Percentiles rank a stretch among this genome's conserved stretches.
These are phyloP conservation scores for Anisognathus igniventris DNA, from an alignment of 2,797 vertebrate species.

Conservation along the genomic window DNA sequence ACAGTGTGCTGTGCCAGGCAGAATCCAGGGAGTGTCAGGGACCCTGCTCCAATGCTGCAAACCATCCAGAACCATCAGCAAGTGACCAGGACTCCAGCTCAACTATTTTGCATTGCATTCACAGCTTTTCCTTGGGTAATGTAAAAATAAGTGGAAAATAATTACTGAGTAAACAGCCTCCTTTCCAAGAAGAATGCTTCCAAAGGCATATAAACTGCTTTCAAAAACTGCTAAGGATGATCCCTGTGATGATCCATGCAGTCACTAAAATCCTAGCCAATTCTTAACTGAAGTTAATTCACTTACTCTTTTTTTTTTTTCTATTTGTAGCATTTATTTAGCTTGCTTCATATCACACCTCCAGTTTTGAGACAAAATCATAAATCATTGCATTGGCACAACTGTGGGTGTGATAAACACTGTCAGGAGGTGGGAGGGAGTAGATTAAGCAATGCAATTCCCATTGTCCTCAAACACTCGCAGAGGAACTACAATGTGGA, in stretches of 20 bases:
- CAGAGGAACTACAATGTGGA: not conserved
- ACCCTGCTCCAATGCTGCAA: not conserved
- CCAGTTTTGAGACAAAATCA: conserved; percentile 10
- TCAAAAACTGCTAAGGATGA: not conserved
- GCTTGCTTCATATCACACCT: conserved; percentile 21
- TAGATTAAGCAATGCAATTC: conserved; percentile 10
- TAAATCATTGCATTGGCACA: conserved; percentile 9
- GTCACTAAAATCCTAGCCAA: not conserved
- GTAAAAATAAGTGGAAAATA: not conserved
- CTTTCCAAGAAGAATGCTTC: not conserved
- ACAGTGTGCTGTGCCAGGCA: not conserved
- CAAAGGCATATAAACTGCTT: not conserved
- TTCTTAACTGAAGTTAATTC: not conserved
- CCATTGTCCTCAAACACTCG: not conserved
- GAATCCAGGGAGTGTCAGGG: not conserved
- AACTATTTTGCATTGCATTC: not conserved
- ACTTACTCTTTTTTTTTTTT: not conserved
- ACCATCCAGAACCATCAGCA: not conserved
- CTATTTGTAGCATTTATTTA: not conserved
- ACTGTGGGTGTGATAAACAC: conserved; percentile 21
- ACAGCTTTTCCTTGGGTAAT: not conserved
- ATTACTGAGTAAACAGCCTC: not conserved
- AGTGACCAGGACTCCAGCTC: not conserved
- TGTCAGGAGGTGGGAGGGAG: conserved; percentile 11
- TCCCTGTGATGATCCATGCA: not conserved